A percentile compares a stretch with the other conserved stretches of the same genome.
Evolutionary conservation across 2,888 invertebrate species (phyloP).

Genomic region (Spilarctia lutea): DNA sequence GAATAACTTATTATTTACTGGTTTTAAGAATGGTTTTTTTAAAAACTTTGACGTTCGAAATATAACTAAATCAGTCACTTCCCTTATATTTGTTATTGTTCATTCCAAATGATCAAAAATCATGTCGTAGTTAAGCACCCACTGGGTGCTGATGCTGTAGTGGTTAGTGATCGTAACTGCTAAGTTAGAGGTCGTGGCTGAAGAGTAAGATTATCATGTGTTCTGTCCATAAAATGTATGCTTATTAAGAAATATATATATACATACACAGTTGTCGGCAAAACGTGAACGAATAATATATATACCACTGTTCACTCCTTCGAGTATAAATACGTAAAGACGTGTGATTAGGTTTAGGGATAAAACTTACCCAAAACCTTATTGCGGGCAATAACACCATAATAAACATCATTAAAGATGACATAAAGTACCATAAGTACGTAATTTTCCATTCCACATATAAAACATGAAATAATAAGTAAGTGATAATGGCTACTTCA

Average conservation of each 20-base stretch:
- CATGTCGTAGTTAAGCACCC: too few species aligned
- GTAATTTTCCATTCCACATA: constrained; percentile 36
- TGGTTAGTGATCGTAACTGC: too few species aligned
- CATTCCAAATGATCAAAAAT: too few species aligned
- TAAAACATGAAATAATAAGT: constrained; percentile 39
- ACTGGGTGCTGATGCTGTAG: too few species aligned
- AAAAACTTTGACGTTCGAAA: background rate
- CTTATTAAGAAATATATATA: too few species aligned
- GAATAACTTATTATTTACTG: background rate
- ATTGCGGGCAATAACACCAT: background rate
- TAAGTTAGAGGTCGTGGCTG: too few species aligned
- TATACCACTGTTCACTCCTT: background rate
- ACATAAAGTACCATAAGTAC: background rate
- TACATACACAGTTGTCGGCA: too few species aligned
- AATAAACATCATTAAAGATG: constrained; percentile 1
- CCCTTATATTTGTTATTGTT: background rate
- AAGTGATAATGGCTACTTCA: constrained; percentile 46
- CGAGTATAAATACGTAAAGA: background rate
- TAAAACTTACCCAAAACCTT: background rate
- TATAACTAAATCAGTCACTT: background rate
- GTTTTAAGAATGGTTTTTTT: background rate
- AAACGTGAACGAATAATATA: too few species aligned
- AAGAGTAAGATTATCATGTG: too few species aligned
- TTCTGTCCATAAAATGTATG: too few species aligned
- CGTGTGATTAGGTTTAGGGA: background rate